A percentile compares a stretch with the other conserved stretches of the same genome.
Conservation (phyloP, 2,113 vertebrate species). For the Symphodus melops region DNA sequence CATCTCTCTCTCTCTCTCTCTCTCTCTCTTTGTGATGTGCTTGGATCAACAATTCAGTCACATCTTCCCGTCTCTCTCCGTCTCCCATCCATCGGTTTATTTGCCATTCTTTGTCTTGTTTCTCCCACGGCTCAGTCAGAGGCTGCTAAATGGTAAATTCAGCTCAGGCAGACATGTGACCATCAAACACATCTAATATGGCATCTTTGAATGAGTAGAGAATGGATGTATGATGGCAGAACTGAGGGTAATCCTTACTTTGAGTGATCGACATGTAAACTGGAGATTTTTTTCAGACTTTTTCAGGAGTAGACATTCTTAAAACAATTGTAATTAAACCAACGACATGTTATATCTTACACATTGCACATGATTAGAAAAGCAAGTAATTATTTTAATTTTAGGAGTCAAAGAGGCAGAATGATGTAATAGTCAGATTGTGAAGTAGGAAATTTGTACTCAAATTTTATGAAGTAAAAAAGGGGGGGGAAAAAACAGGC, state of each 20-base stretch:
- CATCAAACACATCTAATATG: constrained; percentile 42
- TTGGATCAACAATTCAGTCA: constrained; percentile 71
- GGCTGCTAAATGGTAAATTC: constrained; percentile 46
- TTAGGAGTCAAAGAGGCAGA: too few species aligned
- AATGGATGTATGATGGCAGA: constrained; percentile 20
- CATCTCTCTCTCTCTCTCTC: constrained; percentile 38
- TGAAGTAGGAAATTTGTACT: neutral
- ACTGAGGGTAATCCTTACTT: constrained; percentile 17
- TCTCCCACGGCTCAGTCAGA: constrained; percentile 11
- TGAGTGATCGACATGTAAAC: constrained; percentile 6
- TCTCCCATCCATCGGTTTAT: constrained; percentile 39
- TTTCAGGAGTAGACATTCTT: neutral
- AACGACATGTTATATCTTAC: neutral
- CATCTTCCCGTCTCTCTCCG: constrained; percentile 48
- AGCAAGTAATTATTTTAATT: neutral
- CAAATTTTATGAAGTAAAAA: neutral
- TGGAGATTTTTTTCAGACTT: neutral
- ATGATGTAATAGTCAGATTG: neutral
- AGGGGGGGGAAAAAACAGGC: neutral
- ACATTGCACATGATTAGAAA: neutral
- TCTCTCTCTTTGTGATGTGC: constrained; percentile 47
- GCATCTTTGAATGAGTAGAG: constrained; percentile 17
- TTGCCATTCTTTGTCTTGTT: constrained; percentile 18
- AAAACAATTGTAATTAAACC: neutral
- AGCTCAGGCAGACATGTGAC: constrained; percentile 32